Evolutionary conservation across 2,888 invertebrate genomes (phyloP), one percentile per base, ranked within the genome.

Genomic region (Drosophila seclusa): DNA sequence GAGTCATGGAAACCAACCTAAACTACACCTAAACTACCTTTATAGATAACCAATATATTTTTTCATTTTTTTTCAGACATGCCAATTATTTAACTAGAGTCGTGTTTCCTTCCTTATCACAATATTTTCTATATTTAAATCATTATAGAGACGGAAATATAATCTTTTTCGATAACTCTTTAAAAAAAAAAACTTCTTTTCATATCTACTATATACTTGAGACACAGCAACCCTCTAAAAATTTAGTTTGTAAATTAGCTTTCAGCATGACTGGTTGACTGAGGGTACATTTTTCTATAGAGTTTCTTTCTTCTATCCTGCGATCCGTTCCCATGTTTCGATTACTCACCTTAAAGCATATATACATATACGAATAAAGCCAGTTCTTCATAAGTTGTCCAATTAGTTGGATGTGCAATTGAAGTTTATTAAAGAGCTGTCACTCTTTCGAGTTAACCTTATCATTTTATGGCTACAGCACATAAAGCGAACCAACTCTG

Each of bases 351-450:
- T 36, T 24, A 7, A 24, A 36, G 2, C 21, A 45, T 0, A 21
- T 16, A 16, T 52, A 16, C 2, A n/a, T 50, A 0, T 10, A 3
- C n/a, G 27, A 34, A 58, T 60, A n/a, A 34, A 38, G 16, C 5
- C 10, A 7, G 13, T 21, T 3, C 11, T 27, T 73, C 52, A 34
- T 36, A 58, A 63, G 76, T 38, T 67, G n/a, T 53, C 58, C 63
- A 76, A 78, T 78, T 80, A 80, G 76, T 21, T 62, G 62, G 67
- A 72, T 80, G 73, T 31, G 68, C 52, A 79, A 67, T 76, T 72
- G 60, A 66, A 75, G 65, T 78, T 78, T 78, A 31, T 62, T 48
- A 52, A 50, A 50, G 67, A 52, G 32, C 29, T 71, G 71, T 50
- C 53, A 38, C 57, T 18, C n/a, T 54, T 50, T 5, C 10, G 48